Evolutionary conservation across 2,888 invertebrate genomes (phyloP).

Genomic region (Scrobipalpa costella): DNA sequence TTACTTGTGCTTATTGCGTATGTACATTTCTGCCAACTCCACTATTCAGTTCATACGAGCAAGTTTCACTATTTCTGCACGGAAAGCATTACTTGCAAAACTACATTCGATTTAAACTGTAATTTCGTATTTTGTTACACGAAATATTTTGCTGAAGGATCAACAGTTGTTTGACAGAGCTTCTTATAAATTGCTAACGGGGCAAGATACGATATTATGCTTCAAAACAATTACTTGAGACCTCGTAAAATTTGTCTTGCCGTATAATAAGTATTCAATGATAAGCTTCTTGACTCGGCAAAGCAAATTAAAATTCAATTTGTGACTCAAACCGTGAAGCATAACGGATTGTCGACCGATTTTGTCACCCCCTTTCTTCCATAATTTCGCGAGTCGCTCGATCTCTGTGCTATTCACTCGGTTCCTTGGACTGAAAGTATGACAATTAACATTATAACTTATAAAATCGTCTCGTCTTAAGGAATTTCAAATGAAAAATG

Average conservation of each 20-base stretch:
- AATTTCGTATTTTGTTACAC: too few species aligned
- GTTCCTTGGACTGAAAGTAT: conserved; percentile 54
- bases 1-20: not conserved
- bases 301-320: conserved; percentile 80
- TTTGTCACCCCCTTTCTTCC: conserved; percentile 71
- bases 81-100: not conserved
- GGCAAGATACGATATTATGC: conserved; percentile 45
- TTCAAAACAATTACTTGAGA: conserved; percentile 57
- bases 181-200: conserved; percentile 37
- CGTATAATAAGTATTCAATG: conserved; percentile 72
- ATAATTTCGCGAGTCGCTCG: conserved; percentile 69
- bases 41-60: not conserved
- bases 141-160: conserved; percentile 21
- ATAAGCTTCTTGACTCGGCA: conserved; percentile 75
- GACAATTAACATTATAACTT: conserved; percentile 40
- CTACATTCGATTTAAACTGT: too few species aligned
- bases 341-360: conserved; percentile 74
- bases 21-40: not conserved
- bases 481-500: not conserved
- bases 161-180: conserved; percentile 37
- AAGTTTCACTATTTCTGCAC: not conserved
- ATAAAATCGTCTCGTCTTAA: conserved; percentile 17
- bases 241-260: conserved; percentile 63
- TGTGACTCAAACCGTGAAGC: conserved; percentile 74
- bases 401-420: conserved; percentile 57